Evolutionary conservation across 2,888 invertebrate species (phyloP), one percentile per base, ranked within the genome.

Genomic region (Ophraella communa): DNA sequence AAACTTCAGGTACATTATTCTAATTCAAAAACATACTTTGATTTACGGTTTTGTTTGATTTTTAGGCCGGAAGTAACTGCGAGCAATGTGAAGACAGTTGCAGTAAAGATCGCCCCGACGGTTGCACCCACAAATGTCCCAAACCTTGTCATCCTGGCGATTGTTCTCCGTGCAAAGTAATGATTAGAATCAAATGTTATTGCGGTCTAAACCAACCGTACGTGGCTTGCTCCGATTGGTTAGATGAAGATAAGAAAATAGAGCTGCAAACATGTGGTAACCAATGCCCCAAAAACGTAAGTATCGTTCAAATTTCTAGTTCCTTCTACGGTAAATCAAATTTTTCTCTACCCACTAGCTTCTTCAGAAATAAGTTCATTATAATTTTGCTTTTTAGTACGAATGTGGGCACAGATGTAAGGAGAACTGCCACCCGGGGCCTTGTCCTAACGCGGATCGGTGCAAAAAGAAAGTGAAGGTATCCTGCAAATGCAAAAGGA

Each of bases 331-430:
- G 21, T 20, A 39, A 21, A 4, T 24, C 24, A 1, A 8, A 24
- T 24, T 7, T 1, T 7, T 24, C 8, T 24, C 3, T n/a, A n/a
- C n/a, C n/a, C n/a, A n/a, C n/a, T n/a, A n/a, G n/a, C n/a, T n/a
- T n/a, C n/a, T n/a, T n/a, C n/a, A 10, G 30, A 30, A 30, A 10
- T 3, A 30, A 10, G 2, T 11, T 30, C 10, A 10, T 10, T 30
- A 27, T 24, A 4, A 7, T 1, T 60, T 39, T 47, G 55, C 35
- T 49, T 68, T 82, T 45, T 78, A 94, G 89, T 88, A 92, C 78
- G 80, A 87, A 5, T 97, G 96, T 82, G 93, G 94, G 0, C 96
- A 97, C 82, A 89, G 92, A 5, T 95, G 94, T 78, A 83, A 86
- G 33, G 83, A 87, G 5, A 84, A 85, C 44, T 95, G 95, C 73